Percentiles rank a stretch among this genome's conserved stretches.
phyloP scores from a whole-genome alignment of 2,797 vertebrate species.

The Tapera naevia region DNA sequence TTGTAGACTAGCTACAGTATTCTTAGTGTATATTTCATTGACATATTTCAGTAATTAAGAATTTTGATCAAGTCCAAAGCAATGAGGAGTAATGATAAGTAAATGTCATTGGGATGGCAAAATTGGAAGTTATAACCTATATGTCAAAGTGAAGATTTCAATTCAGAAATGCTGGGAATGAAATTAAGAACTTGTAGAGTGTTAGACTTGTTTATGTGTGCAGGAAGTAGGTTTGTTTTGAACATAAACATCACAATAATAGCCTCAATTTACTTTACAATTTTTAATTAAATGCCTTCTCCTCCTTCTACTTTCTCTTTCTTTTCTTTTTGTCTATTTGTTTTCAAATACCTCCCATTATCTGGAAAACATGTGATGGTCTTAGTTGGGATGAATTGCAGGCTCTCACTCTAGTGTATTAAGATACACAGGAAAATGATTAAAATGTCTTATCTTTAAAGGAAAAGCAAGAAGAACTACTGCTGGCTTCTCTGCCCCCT shows the following conservation, averaged over 20 bases:
- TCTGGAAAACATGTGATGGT: not conserved
- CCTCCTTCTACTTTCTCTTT: not conserved
- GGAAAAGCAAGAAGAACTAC: slow-evolving; percentile 88
- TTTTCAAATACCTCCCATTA: not conserved
- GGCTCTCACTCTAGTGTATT: not conserved
- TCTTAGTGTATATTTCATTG: not conserved
- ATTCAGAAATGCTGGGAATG: not conserved
- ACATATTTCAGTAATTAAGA: not conserved
- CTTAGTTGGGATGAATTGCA: not conserved
- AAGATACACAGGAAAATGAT: not conserved
- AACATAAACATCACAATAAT: not conserved
- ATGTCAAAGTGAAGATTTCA: not conserved
- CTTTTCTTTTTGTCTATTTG: too few relatives aligned
- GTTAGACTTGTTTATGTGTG: not conserved
- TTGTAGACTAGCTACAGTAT: not conserved
- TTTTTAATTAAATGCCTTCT: not conserved
- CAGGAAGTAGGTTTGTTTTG: not conserved
- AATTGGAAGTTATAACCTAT: not conserved
- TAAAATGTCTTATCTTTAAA: slow-evolving; percentile 47
- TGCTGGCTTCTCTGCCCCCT: slow-evolving; percentile 85
- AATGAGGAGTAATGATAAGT: not conserved
- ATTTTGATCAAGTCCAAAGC: not conserved
- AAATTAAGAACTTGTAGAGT: not conserved
- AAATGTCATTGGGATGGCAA: not conserved
- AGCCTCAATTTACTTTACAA: not conserved